These are phyloP conservation scores for Allolobophora icterica DNA, from an alignment of 2,888 invertebrate genomes.

Conservation along the genomic window DNA sequence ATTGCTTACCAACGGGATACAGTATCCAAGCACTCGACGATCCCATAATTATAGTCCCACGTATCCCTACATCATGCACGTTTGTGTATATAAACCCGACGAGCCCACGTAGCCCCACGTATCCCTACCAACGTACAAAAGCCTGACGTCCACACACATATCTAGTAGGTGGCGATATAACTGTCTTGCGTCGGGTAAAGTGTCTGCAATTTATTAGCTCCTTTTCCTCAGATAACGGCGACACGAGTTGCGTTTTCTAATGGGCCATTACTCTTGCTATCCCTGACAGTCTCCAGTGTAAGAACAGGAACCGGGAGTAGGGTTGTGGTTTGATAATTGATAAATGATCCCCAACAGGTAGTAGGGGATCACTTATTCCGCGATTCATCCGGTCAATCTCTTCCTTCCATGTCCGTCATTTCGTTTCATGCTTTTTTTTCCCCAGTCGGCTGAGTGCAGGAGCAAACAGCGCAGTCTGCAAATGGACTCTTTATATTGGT, in stretches of 20 bases:
- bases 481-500: neutral
- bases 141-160: neutral
- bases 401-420: neutral
- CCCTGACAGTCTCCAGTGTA: neutral
- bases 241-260: neutral
- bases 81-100: neutral
- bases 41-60: neutral
- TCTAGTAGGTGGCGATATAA: constrained; percentile 4
- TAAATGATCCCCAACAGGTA: neutral
- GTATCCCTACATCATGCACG: neutral
- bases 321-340: neutral
- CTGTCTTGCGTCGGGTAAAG: neutral
- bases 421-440: neutral
- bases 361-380: neutral
- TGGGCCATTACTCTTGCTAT: neutral
- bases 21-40: neutral
- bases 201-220: neutral
- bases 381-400: neutral
- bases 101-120: neutral
- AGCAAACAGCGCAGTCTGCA: no score
- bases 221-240: neutral
- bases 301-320: neutral
- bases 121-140: neutral
- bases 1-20: neutral
- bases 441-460: neutral